phyloP scores from a whole-genome alignment of 2,113 vertebrate species.

The Solenodon paradoxus region DNA sequence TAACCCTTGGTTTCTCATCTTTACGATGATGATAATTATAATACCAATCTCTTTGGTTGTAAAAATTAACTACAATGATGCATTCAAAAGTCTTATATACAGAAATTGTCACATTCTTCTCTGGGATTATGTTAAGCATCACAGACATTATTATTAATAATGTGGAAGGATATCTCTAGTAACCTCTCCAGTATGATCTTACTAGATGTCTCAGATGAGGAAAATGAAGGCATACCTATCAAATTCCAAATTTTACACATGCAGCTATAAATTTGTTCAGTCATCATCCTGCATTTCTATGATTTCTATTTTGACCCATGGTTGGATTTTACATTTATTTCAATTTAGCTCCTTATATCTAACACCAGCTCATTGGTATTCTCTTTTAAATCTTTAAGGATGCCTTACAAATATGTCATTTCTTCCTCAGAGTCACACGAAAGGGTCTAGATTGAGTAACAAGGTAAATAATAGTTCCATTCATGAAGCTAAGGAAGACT shows the following conservation, averaged over 20 bases:
- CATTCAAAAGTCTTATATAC: neutral
- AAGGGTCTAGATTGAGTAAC: neutral
- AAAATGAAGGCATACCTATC: neutral
- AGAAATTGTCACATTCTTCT: neutral
- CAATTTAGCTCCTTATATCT: neutral
- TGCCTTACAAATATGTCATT: neutral
- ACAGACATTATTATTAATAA: neutral
- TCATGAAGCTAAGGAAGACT: neutral
- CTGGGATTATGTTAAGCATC: neutral
- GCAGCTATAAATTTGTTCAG: neutral
- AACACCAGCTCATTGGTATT: neutral
- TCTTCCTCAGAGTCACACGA: neutral
- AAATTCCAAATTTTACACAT: neutral
- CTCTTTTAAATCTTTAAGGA: neutral
- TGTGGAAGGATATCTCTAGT: neutral
- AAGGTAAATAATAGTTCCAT: neutral
- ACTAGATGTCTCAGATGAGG: neutral
- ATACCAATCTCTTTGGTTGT: neutral
- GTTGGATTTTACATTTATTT: neutral
- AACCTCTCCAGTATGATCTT: neutral
- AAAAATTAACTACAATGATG: neutral
- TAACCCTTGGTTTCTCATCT: neutral
- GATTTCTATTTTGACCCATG: neutral
- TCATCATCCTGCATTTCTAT: neutral
- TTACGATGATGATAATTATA: neutral